Conservation (phyloP, 2,888 invertebrate genomes). For the Anaspis maculata region DNA sequence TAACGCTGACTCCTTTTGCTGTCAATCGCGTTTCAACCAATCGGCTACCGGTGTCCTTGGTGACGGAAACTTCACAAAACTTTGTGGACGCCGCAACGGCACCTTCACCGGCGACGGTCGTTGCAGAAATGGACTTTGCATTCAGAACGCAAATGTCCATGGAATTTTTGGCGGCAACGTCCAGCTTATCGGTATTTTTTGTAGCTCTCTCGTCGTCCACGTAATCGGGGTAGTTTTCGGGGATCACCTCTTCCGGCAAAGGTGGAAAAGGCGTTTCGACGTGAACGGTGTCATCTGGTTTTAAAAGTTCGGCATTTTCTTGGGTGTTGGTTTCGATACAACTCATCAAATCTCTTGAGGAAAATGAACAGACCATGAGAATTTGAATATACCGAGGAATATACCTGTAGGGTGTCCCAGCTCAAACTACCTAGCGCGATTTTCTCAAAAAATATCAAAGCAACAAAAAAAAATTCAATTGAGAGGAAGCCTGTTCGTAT, state of each 20-base stretch:
- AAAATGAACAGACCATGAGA: no score
- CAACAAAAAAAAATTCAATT: no score
- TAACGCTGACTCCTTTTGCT: neutral
- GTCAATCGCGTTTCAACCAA: slow-evolving; percentile 1
- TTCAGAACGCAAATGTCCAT: slow-evolving; percentile 3
- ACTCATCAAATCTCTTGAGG: no score
- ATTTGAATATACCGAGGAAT: no score
- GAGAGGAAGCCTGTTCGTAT: no score
- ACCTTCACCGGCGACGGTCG: slow-evolving; percentile 3
- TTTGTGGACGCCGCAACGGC: neutral
- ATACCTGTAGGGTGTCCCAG: no score
- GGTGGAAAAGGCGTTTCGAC: slow-evolving; percentile 5
- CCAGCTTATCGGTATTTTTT: slow-evolving; percentile 3
- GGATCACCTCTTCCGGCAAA: slow-evolving; percentile 3
- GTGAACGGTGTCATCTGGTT: slow-evolving; percentile 1
- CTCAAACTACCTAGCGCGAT: no score
- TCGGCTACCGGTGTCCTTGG: neutral
- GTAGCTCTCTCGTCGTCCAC: slow-evolving; percentile 1
- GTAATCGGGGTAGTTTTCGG: slow-evolving; percentile 6
- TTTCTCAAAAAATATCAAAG: no score
- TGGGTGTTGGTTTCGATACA: slow-evolving; percentile 5
- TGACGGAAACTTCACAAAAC: slow-evolving; percentile 1
- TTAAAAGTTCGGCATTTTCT: no score
- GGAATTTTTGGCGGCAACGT: neutral
- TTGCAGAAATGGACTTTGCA: slow-evolving; percentile 3